Evolutionary conservation across 2,888 invertebrate species (phyloP), one percentile per base, ranked within the genome.

Genomic region (Hirtodrosophila duncani): DNA sequence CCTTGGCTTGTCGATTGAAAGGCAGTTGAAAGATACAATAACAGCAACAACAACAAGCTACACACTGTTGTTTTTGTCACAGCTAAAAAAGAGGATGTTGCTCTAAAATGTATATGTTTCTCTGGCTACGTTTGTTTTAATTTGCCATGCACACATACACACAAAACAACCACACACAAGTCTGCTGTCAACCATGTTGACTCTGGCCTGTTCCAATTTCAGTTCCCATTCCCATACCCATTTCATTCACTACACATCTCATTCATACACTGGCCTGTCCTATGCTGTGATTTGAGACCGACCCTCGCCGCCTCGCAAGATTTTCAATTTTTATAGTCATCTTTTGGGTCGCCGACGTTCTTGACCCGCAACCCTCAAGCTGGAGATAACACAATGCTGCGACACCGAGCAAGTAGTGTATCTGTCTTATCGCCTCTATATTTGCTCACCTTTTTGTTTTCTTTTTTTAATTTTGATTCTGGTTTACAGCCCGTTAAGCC

Each of bases 211-310:
- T 46, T 41, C 29, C 13, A 21, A 42, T 11, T 20, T 29, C 50
- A 21, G 24, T 41, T 33, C 51, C 21, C 36, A 26, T 30, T 57
- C 52, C 45, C 30, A 60, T 39, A 80, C 74, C 78, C 74, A 68
- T 59, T 79, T 75, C 80, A 79, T 79, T 81, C n/a, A n/a, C n/a
- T 39, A 80, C 74, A 72, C 74, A 68, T 59, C 75, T 75, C 80
- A 79, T 79, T 81, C 77, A 79, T 57, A 24, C 24, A 9, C 23
- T n/a, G 1, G 9, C 23, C 8, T 52, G 49, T 62, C 50, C 41
- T 27, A 24, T 23, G 43, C 75, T 56, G 74, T 60, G 74, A 64
- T 72, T 75, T 50, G 59, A 49, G 63, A 64, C 24, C 13, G 17
- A 27, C 20, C 18, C 13, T 30, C 21, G 50, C 30, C 34, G 26